These are phyloP conservation scores for Gymnosoma rotundatum DNA, from an alignment of 2,888 invertebrate genomes.

Conservation along the genomic window DNA sequence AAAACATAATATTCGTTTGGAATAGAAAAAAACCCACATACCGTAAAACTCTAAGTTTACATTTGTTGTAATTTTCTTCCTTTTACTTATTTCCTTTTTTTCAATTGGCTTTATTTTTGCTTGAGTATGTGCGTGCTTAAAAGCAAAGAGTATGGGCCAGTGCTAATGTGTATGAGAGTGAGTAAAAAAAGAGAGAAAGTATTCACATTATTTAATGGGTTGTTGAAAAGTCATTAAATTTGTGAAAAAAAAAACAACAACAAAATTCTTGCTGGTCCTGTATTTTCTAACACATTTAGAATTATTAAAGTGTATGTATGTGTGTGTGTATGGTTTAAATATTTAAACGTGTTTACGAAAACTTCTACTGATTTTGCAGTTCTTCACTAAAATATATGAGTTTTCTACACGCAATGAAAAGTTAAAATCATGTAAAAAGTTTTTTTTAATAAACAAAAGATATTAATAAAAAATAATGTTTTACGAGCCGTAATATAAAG, in stretches of 20 bases:
- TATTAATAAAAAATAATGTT: constrained; percentile 1
- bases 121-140: background rate
- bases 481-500: background rate
- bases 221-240: constrained; percentile 68
- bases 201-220: constrained; percentile 54
- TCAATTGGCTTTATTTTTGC: background rate
- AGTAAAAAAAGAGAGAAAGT: background rate
- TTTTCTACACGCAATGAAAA: constrained; percentile 57
- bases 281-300: background rate
- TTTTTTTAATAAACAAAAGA: background rate
- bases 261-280: background rate
- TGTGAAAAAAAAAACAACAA: constrained; percentile 45
- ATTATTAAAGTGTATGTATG: background rate
- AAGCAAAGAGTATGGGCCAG: background rate
- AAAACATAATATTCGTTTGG: no score
- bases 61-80: no score
- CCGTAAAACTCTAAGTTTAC: no score
- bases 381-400: constrained; percentile 48
- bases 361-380: constrained; percentile 1
- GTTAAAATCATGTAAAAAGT: constrained; percentile 8
- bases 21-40: no score
- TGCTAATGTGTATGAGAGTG: background rate
- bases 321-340: background rate
- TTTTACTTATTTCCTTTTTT: background rate
- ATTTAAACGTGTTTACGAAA: constrained; percentile 7